Conservation (phyloP, 2,888 invertebrate genomes). For the Himalopsyche japonica region DNA sequence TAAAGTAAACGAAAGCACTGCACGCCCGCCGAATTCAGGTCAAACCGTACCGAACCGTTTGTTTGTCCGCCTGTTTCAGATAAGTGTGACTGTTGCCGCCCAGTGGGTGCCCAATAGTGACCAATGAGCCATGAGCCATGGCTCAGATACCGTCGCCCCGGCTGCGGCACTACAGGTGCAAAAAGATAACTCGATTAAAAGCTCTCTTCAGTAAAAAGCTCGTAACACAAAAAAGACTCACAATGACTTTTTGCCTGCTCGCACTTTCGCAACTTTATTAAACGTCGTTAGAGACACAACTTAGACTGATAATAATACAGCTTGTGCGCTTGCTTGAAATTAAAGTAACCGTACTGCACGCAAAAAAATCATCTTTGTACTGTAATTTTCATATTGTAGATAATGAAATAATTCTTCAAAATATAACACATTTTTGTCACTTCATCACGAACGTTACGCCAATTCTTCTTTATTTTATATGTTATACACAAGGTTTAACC, state of each 20-base stretch:
- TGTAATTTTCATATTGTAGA: too few species aligned
- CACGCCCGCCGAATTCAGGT: background rate
- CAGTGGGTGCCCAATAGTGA: constrained; percentile 40
- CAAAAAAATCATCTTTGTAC: background rate
- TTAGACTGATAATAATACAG: background rate
- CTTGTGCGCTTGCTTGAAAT: background rate
- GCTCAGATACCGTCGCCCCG: constrained; percentile 69
- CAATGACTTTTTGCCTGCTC: background rate
- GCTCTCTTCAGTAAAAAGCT: background rate
- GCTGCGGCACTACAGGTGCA: constrained; percentile 79
- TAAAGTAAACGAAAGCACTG: background rate
- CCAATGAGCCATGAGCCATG: constrained; percentile 65
- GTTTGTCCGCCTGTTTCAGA: constrained; percentile 29
- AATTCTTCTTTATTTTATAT: too few species aligned
- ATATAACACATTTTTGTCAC: too few species aligned
- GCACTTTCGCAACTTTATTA: background rate
- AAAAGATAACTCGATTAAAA: background rate
- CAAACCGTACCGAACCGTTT: background rate
- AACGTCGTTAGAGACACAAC: background rate
- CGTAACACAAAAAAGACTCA: background rate
- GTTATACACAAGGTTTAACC: too few species aligned
- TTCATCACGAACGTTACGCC: too few species aligned
- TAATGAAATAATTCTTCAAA: too few species aligned
- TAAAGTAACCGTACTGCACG: background rate
- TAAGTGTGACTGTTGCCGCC: constrained; percentile 24